Conservation (phyloP, 2,797 vertebrate genomes). For the Coendou prehensilis region DNA sequence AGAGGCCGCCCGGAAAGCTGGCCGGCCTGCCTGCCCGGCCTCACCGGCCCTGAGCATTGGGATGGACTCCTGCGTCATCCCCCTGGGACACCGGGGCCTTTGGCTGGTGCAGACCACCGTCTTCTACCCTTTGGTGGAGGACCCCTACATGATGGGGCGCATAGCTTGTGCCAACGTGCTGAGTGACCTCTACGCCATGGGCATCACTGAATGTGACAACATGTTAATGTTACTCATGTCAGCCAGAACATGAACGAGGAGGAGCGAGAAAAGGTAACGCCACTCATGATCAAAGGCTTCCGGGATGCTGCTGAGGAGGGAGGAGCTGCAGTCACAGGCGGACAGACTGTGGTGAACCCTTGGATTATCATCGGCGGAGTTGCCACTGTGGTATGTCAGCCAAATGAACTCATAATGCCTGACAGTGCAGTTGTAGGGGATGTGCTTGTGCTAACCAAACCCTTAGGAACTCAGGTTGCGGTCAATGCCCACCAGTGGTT, state of each 20-base stretch:
- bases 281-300: slow-evolving; percentile 94
- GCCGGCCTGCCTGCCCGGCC: not conserved
- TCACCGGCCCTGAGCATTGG: slow-evolving; percentile 90
- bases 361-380: slow-evolving; percentile 97
- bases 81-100: slow-evolving; percentile 94
- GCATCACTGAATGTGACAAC: slow-evolving; percentile 96
- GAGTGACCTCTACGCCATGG: slow-evolving; percentile 97
- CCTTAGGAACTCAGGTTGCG: slow-evolving; percentile 95
- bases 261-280: slow-evolving; percentile 92
- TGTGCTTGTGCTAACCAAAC: slow-evolving; percentile 96
- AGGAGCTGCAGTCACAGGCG: slow-evolving; percentile 95
- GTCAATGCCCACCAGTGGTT: slow-evolving; percentile 96
- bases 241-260: slow-evolving; percentile 89
- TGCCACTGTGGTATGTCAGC: slow-evolving; percentile 95
- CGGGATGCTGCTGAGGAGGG: slow-evolving; percentile 95
- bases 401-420: slow-evolving; percentile 96
- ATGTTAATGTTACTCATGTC: slow-evolving; percentile 95
- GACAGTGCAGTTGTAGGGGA: slow-evolving; percentile 95
- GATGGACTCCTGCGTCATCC: slow-evolving; percentile 96
- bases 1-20: slow-evolving; percentile 52
- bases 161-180: slow-evolving; percentile 96
- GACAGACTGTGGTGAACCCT: slow-evolving; percentile 96
- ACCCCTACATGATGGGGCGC: slow-evolving; percentile 97
- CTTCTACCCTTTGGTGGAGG: slow-evolving; percentile 96
- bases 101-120: slow-evolving; percentile 96